Evolutionary conservation across 2,888 invertebrate species (phyloP).

Genomic region (Apoderus coryli): DNA sequence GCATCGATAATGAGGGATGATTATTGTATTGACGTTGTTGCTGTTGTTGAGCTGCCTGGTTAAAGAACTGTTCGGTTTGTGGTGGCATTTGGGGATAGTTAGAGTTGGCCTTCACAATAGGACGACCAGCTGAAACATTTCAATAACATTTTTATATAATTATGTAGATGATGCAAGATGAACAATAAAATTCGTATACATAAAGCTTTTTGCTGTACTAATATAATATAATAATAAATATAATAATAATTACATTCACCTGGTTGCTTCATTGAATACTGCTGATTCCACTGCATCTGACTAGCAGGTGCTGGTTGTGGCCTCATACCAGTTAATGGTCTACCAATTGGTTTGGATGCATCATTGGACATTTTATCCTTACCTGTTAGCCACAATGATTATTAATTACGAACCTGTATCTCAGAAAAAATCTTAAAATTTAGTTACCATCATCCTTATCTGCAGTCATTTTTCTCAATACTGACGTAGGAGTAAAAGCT

Average conservation of each 20-base stretch:
- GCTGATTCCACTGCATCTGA: conserved; percentile 24
- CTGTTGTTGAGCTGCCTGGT: conserved; percentile 20
- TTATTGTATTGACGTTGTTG: conserved; percentile 14
- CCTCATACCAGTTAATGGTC: conserved; percentile 30
- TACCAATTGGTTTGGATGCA: conserved; percentile 24
- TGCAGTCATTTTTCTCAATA: conserved; percentile 86
- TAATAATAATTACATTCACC: conserved; percentile 11
- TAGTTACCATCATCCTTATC: conserved; percentile 57
- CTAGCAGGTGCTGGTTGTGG: conserved; percentile 19
- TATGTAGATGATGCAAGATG: too few relatives aligned
- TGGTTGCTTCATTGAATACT: conserved; percentile 21
- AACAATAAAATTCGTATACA: too few relatives aligned
- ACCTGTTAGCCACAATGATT: too few relatives aligned
- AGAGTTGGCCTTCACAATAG: conserved; percentile 41
- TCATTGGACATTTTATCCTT: conserved; percentile 32
- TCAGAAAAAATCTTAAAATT: neutral
- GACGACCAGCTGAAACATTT: conserved; percentile 34
- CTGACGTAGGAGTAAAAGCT: conserved; percentile 88
- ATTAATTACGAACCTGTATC: neutral
- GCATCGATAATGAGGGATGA: conserved; percentile 11
- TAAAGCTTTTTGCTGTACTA: too few relatives aligned
- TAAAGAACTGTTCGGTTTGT: conserved; percentile 29
- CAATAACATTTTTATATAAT: too few relatives aligned
- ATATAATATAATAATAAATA: too few relatives aligned
- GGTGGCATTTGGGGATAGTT: conserved; percentile 24